phyloP scores from a whole-genome alignment of 2,888 invertebrate genomes.

The Myopa tessellatipennis region DNA sequence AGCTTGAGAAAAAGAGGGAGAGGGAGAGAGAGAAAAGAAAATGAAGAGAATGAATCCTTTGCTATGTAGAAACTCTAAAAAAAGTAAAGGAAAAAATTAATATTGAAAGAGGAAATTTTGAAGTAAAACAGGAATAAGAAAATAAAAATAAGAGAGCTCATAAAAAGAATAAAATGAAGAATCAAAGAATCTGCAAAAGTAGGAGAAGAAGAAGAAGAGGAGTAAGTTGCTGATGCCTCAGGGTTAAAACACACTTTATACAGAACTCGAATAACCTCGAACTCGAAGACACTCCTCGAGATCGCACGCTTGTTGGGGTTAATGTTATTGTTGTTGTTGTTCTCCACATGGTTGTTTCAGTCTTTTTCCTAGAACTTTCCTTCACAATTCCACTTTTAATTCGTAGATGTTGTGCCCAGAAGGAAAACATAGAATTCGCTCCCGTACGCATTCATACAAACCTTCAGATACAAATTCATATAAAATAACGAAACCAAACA shows the following conservation, averaged over 20 bases:
- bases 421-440: conserved; percentile 8
- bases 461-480: neutral
- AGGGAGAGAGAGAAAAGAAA: no score
- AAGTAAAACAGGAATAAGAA: no score
- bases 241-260: neutral
- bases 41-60: no score
- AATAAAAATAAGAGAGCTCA: no score
- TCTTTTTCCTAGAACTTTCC: no score
- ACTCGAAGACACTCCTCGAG: neutral
- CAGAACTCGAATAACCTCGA: neutral
- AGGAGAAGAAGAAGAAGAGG: neutral
- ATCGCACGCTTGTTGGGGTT: neutral
- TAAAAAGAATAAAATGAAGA: no score
- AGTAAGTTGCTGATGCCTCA: neutral
- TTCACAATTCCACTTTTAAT: conserved; percentile 8
- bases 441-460: neutral
- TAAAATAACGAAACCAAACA: no score
- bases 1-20: no score
- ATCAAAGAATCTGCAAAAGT: no score
- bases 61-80: no score
- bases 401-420: conserved; percentile 30
- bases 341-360: neutral
- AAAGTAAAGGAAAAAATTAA: no score
- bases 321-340: neutral
- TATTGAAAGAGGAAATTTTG: no score